Percentiles rank a stretch among this genome's conserved stretches.
Conservation (phyloP, 2,888 invertebrate species). For the Anthophora plumipes region DNA sequence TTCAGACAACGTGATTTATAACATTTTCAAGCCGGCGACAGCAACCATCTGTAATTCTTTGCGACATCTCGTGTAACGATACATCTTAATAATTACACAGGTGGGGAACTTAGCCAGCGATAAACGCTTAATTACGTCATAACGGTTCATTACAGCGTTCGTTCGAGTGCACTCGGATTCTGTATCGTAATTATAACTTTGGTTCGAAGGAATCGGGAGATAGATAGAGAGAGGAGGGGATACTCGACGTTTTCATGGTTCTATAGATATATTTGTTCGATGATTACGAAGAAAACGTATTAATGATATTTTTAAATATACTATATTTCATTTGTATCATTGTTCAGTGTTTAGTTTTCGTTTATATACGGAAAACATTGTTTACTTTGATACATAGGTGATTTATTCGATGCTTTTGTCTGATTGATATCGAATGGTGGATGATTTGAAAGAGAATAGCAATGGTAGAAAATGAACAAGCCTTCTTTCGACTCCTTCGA, state of each 20-base stretch:
- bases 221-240: too few species aligned
- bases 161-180: slow-evolving; percentile 18
- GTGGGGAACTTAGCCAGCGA: slow-evolving; percentile 3
- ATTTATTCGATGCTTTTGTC: too few species aligned
- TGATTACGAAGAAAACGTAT: neutral
- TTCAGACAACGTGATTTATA: slow-evolving; percentile 18
- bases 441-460: too few species aligned
- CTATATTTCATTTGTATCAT: too few species aligned
- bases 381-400: too few species aligned
- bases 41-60: neutral
- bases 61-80: slow-evolving; percentile 4
- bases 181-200: slow-evolving; percentile 44
- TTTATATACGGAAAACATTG: too few species aligned
- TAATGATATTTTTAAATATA: too few species aligned
- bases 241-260: neutral
- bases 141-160: slow-evolving; percentile 22
- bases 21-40: slow-evolving; percentile 2
- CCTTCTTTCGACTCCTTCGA: too few species aligned
- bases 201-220: neutral
- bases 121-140: slow-evolving; percentile 35
- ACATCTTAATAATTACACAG: slow-evolving; percentile 28
- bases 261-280: neutral
- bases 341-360: too few species aligned
- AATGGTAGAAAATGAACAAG: too few species aligned
- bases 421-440: too few species aligned